Evolutionary conservation across 2,888 invertebrate species (phyloP).

Genomic region (Lottia gigantea): DNA sequence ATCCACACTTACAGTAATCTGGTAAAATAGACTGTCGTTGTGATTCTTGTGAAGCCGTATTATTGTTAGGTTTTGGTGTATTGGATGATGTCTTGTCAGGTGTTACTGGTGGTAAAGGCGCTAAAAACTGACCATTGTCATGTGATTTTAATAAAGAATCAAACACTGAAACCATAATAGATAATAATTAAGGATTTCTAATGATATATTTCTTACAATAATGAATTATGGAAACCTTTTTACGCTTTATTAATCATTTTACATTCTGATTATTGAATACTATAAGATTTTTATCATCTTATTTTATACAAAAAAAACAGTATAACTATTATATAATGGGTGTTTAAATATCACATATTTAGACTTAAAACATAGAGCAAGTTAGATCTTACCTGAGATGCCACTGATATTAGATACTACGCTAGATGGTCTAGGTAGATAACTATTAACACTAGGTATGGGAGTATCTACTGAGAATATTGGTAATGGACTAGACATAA

Average conservation of each 20-base stretch:
- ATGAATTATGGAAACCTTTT: too few relatives aligned
- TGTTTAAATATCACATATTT: too few relatives aligned
- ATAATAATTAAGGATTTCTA: not conserved
- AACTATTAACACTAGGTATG: not conserved
- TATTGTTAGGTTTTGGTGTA: not conserved
- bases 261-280: too few relatives aligned
- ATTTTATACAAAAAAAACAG: too few relatives aligned
- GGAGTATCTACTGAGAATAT: conserved; percentile 5
- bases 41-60: not conserved
- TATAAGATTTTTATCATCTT: too few relatives aligned
- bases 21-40: not conserved
- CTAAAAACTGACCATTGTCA: not conserved
- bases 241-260: too few relatives aligned
- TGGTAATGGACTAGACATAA: conserved; percentile 5
- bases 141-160: not conserved
- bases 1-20: not conserved
- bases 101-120: not conserved
- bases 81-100: not conserved
- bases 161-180: not conserved
- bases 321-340: too few relatives aligned
- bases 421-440: conserved; percentile 1
- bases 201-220: too few relatives aligned
- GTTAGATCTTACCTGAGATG: not conserved
- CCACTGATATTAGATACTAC: conserved; percentile 5
- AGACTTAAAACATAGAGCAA: too few relatives aligned